A percentile compares a stretch with the other conserved stretches of the same genome.
Conservation (phyloP, 2,797 vertebrate species). For the Periophthalmus magnuspinnatus region DNA sequence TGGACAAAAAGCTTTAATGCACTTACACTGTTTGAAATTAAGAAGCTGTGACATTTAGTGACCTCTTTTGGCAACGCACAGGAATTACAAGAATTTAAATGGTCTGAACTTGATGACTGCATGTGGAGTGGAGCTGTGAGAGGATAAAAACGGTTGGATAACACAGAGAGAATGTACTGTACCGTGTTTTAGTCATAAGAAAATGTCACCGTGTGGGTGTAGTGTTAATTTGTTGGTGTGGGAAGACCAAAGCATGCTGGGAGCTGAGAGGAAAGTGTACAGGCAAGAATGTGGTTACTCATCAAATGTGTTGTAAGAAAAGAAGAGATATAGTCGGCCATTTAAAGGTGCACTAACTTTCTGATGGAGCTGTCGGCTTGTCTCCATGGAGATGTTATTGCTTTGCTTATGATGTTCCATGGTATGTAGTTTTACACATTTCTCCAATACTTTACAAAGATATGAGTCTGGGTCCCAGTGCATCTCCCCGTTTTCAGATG, state of each 20-base stretch:
- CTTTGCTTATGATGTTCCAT: too few species aligned
- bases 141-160: background rate
- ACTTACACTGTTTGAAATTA: background rate
- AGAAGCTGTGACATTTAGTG: conserved; percentile 9
- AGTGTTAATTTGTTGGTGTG: conserved; percentile 1
- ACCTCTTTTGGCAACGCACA: conserved; percentile 26
- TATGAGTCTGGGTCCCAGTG: too few species aligned
- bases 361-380: too few species aligned
- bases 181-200: background rate
- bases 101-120: background rate
- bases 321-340: background rate
- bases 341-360: background rate
- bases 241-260: conserved; percentile 2
- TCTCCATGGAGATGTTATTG: too few species aligned
- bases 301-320: background rate
- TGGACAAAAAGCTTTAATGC: background rate
- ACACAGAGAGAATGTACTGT: background rate
- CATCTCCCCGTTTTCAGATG: too few species aligned
- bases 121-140: background rate
- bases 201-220: conserved; percentile 17
- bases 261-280: conserved; percentile 41
- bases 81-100: conserved; percentile 13
- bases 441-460: too few species aligned
- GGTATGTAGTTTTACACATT: too few species aligned
- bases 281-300: background rate